phyloP scores from a whole-genome alignment of 2,797 vertebrate species.

The Acrocephalus scirpaceus region DNA sequence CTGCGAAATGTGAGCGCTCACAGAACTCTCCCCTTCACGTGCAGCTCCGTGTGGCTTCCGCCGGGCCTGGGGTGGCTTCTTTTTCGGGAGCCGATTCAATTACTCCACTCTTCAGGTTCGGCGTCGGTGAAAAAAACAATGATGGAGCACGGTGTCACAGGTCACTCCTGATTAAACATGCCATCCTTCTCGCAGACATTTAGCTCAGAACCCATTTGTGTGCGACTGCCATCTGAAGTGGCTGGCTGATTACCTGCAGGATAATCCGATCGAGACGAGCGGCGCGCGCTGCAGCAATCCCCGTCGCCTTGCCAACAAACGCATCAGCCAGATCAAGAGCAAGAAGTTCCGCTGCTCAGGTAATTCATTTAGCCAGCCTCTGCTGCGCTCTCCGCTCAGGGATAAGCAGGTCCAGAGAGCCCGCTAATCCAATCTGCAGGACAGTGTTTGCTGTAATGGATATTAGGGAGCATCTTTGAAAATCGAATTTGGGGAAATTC shows the following conservation, averaged over 20 bases:
- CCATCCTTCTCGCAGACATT: conserved; percentile 85
- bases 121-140: not conserved
- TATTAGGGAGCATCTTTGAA: conserved; percentile 77
- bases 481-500: conserved; percentile 83
- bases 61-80: conserved; percentile 11
- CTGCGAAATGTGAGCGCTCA: not conserved
- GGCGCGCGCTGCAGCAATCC: conserved; percentile 97
- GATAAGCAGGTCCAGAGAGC: conserved; percentile 74
- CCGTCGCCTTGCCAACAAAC: conserved; percentile 95
- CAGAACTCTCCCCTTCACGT: conserved; percentile 25
- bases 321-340: conserved; percentile 98
- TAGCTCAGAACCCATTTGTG: conserved; percentile 99
- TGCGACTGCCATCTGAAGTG: conserved; percentile 99
- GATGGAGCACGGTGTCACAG: conserved; percentile 35
- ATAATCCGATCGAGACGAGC: conserved; percentile 99
- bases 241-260: conserved; percentile 97
- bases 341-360: conserved; percentile 99
- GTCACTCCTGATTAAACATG: conserved; percentile 68
- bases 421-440: conserved; percentile 79
- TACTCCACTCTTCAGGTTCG: not conserved
- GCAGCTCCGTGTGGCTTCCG: not conserved
- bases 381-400: conserved; percentile 63
- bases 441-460: conserved; percentile 74
- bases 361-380: conserved; percentile 79
- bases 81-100: conserved; percentile 49